Conservation (phyloP, 2,888 invertebrate genomes). For the Trachelus iudaicus region DNA sequence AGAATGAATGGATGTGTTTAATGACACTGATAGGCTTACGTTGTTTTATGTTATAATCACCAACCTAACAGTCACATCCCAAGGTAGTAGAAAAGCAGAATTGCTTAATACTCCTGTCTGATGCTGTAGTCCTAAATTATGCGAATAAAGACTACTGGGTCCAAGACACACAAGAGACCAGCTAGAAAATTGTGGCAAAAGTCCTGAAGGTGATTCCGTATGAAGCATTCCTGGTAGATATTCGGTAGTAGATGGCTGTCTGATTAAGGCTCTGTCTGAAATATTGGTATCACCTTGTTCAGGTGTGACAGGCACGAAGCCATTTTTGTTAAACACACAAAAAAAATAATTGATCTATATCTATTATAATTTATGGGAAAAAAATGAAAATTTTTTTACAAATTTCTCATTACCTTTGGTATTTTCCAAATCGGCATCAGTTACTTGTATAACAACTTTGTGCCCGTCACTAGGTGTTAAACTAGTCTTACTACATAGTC, state of each 20-base stretch:
- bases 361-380: neutral
- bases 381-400: neutral
- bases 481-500: conserved; percentile 54
- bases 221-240: conserved; percentile 94
- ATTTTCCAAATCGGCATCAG: conserved; percentile 61
- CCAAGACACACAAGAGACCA: conserved; percentile 94
- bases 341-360: neutral
- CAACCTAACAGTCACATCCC: conserved; percentile 84
- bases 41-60: conserved; percentile 2
- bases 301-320: conserved; percentile 14
- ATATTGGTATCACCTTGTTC: conserved; percentile 24
- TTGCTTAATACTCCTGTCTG: conserved; percentile 92
- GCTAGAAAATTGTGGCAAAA: conserved; percentile 88
- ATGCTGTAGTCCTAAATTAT: conserved; percentile 86
- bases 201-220: conserved; percentile 77
- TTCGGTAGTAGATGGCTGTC: conserved; percentile 87
- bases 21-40: neutral
- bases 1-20: neutral
- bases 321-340: neutral
- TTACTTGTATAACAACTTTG: conserved; percentile 66
- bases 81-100: conserved; percentile 91
- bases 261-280: conserved; percentile 71
- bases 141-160: conserved; percentile 89
- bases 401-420: conserved; percentile 54
- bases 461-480: conserved; percentile 59